These are phyloP conservation scores for Synaphobranchus kaupii DNA, from an alignment of 2,797 vertebrate genomes.

Conservation along the genomic window DNA sequence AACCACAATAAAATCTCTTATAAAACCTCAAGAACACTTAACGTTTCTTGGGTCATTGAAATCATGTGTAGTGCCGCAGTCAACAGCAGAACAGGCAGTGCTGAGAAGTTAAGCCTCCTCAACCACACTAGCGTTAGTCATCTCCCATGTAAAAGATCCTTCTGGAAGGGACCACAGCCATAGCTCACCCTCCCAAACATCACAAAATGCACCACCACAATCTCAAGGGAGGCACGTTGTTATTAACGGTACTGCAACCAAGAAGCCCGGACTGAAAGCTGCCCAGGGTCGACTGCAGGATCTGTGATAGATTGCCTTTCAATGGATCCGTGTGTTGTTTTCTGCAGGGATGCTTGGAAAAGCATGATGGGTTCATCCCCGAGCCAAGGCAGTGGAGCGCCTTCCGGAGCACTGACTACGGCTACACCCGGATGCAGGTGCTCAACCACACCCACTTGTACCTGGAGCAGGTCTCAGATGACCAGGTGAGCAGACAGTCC, in stretches of 20 bases:
- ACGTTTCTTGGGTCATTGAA: not conserved
- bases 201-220: conserved; percentile 24
- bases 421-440: conserved; percentile 81
- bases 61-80: conserved; percentile 51
- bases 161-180: conserved; percentile 43
- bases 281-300: not conserved
- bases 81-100: conserved; percentile 43
- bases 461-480: conserved; percentile 88
- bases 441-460: conserved; percentile 81
- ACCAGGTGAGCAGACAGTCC: conserved; percentile 73
- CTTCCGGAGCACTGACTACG: conserved; percentile 81
- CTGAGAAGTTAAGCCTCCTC: conserved; percentile 42
- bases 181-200: conserved; percentile 39
- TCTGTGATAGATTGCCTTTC: not conserved
- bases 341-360: conserved; percentile 83
- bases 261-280: conserved; percentile 1
- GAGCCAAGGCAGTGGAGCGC: conserved; percentile 83
- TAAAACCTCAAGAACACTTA: not conserved
- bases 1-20: conserved; percentile 3
- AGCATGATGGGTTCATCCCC: conserved; percentile 77
- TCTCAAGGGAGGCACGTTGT: conserved; percentile 24
- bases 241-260: not conserved
- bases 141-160: conserved; percentile 49
- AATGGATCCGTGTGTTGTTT: conserved; percentile 25
- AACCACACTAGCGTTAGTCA: conserved; percentile 61